Conservation (phyloP, 1,140 invertebrate species). For the Neuroterus valhalla region DNA sequence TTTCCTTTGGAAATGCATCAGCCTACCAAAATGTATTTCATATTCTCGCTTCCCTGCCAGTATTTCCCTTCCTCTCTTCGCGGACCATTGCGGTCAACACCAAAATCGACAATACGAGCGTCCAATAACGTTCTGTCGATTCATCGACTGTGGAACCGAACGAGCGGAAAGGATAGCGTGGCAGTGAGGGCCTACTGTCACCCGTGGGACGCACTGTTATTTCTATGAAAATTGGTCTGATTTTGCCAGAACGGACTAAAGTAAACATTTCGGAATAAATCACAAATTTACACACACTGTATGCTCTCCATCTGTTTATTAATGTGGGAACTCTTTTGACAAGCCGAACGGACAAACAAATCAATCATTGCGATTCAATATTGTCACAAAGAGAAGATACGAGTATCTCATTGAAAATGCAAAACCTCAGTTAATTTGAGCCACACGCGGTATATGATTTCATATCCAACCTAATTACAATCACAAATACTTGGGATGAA, state of each 20-base stretch:
- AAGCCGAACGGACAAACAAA: constrained; percentile 2
- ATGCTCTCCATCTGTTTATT: constrained; percentile 22
- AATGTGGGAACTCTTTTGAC: constrained; percentile 17
- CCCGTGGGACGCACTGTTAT: constrained; percentile 29
- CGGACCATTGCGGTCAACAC: constrained; percentile 39
- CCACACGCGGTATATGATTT: background rate
- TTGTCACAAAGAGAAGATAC: background rate
- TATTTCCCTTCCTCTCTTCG: constrained; percentile 29
- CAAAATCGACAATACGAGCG: constrained; percentile 42
- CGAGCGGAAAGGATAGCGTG: constrained; percentile 41
- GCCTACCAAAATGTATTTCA: constrained; percentile 28
- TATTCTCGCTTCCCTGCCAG: constrained; percentile 32
- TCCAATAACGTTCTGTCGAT: constrained; percentile 45
- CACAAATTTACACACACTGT: constrained; percentile 27
- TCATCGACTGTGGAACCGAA: constrained; percentile 41
- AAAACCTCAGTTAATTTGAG: background rate
- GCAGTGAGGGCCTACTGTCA: constrained; percentile 40
- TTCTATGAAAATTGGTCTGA: constrained; percentile 29
- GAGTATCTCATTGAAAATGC: background rate
- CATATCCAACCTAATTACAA: background rate
- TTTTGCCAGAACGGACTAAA: constrained; percentile 19
- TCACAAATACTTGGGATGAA: constrained; percentile 6
- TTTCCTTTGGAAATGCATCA: constrained; percentile 1
- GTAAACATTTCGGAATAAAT: constrained; percentile 25
- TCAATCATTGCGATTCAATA: constrained; percentile 15